These are phyloP conservation scores for Acrocyrtus sp. DNA, from an alignment of 2,888 invertebrate species.

Conservation along the genomic window DNA sequence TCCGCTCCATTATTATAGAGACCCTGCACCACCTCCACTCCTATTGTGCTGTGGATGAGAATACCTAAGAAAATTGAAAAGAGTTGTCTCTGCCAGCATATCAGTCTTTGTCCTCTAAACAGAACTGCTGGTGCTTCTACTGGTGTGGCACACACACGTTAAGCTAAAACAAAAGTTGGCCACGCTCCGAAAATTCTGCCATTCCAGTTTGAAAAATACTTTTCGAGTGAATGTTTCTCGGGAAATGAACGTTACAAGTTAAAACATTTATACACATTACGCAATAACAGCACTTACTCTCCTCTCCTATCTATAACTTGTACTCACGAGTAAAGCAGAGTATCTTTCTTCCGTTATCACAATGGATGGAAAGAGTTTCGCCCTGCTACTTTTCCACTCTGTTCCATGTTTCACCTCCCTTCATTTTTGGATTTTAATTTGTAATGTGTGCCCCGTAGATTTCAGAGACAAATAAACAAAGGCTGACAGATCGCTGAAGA, in stretches of 20 bases:
- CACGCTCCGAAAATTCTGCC: constrained; percentile 37
- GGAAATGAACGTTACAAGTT: constrained; percentile 31
- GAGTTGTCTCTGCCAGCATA: constrained; percentile 24
- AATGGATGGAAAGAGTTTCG: background rate
- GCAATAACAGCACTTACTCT: constrained; percentile 12
- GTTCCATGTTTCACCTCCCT: constrained; percentile 23
- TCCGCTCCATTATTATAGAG: too few relatives aligned
- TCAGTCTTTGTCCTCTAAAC: constrained; percentile 19
- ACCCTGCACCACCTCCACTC: too few relatives aligned
- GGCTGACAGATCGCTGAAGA: constrained; percentile 44
- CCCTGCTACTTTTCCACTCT: background rate
- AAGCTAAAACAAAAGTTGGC: constrained; percentile 37
- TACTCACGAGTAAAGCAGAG: too few relatives aligned
- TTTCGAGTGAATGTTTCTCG: background rate
- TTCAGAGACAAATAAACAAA: constrained; percentile 46
- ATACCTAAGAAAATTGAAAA: constrained; percentile 12
- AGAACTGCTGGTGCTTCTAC: too few relatives aligned
- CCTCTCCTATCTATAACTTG: too few relatives aligned
- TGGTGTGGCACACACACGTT: too few relatives aligned
- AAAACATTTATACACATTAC: constrained; percentile 32
- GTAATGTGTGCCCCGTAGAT: constrained; percentile 33
- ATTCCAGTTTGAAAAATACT: too few relatives aligned
- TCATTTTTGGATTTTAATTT: constrained; percentile 13
- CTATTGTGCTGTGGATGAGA: too few relatives aligned
- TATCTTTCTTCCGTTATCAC: constrained; percentile 8